Conservation (phyloP, 2,113 vertebrate species). For the Apus apus region DNA sequence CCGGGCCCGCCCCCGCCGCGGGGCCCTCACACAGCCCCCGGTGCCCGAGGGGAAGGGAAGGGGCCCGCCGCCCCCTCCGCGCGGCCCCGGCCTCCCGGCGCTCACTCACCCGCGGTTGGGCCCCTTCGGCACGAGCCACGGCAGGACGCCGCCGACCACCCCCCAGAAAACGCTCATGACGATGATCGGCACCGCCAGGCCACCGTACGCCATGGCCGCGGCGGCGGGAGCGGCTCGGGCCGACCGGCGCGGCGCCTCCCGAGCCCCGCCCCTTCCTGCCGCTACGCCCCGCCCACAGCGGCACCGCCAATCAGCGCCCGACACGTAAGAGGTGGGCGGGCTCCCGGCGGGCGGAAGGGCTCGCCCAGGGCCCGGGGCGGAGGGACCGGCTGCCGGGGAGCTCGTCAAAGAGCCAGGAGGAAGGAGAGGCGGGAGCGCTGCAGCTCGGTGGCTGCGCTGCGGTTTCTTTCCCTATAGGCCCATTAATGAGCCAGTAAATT, state of each 20-base stretch:
- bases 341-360: too few species aligned
- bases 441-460: too few species aligned
- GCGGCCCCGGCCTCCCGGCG: background rate
- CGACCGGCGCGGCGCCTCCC: background rate
- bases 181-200: slow-evolving; percentile 83
- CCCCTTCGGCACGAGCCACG: slow-evolving; percentile 92
- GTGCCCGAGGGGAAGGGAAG: background rate
- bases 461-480: too few species aligned
- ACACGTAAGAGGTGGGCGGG: too few species aligned
- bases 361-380: too few species aligned
- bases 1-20: background rate
- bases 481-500: background rate
- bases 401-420: too few species aligned
- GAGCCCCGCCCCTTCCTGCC: background rate
- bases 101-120: slow-evolving; percentile 91
- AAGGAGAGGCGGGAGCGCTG: too few species aligned
- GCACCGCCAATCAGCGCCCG: background rate
- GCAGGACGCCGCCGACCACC: slow-evolving; percentile 85
- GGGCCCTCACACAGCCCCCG: background rate
- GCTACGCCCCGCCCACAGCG: too few species aligned
- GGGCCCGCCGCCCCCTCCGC: background rate
- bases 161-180: slow-evolving; percentile 94
- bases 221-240: background rate
- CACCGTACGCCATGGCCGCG: slow-evolving; percentile 77
- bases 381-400: too few species aligned